phyloP scores from a whole-genome alignment of 2,797 vertebrate genomes.

The Sebastes nivosus region DNA sequence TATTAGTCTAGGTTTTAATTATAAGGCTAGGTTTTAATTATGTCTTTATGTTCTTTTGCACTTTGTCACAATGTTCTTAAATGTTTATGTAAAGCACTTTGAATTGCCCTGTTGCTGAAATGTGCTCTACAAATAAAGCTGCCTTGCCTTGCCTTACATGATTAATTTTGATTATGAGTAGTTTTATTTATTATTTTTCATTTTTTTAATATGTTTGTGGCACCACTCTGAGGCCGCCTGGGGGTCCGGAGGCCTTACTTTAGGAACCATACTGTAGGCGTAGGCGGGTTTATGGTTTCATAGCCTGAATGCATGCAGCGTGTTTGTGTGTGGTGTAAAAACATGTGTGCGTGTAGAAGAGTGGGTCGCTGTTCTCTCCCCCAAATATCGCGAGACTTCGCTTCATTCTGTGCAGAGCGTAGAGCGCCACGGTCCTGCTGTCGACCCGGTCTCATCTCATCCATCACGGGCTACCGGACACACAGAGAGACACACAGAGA shows the following conservation, averaged over 20 bases:
- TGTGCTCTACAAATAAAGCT: too few relatives aligned
- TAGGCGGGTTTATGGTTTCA: not conserved
- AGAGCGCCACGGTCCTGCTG: not conserved
- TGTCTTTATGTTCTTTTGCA: too few relatives aligned
- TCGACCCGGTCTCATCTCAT: conserved; percentile 45
- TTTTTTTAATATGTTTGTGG: not conserved
- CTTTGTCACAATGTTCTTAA: too few relatives aligned
- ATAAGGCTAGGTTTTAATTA: too few relatives aligned
- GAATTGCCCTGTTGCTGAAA: too few relatives aligned
- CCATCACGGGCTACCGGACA: conserved; percentile 12
- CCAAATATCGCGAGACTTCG: conserved; percentile 42
- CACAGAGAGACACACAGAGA: not conserved
- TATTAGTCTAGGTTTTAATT: too few relatives aligned
- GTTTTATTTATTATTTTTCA: not conserved
- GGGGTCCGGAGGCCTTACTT: not conserved
- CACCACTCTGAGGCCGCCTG: not conserved
- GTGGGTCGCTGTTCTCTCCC: too few relatives aligned
- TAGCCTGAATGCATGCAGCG: not conserved
- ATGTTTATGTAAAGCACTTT: too few relatives aligned
- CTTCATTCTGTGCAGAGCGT: not conserved
- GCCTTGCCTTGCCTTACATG: too few relatives aligned
- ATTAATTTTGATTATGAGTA: too few relatives aligned
- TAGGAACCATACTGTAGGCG: not conserved
- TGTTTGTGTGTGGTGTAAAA: too few relatives aligned
- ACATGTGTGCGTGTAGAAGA: not conserved